Conservation (phyloP, 2,888 invertebrate species). For the Drosophila nr. perissopoda region DNA sequence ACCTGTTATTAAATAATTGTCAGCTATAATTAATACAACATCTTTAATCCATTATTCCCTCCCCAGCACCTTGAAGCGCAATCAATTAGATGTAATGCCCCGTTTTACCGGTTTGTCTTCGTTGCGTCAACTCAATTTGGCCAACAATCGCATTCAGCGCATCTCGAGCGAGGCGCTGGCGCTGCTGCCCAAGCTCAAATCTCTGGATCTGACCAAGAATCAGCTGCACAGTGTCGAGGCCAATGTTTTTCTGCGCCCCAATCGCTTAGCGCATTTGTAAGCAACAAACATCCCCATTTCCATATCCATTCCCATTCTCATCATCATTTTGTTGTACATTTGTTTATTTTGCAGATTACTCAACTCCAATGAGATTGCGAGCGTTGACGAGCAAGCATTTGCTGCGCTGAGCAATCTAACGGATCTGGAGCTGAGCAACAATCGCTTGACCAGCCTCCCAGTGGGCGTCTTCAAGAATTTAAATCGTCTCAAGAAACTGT, state of each 20-base stretch:
- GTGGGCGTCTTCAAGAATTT: slow-evolving; percentile 91
- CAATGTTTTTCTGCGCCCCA: slow-evolving; percentile 85
- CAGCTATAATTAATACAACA: neutral
- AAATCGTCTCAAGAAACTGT: slow-evolving; percentile 89
- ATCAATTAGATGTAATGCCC: slow-evolving; percentile 91
- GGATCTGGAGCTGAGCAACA: slow-evolving; percentile 92
- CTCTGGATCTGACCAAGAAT: slow-evolving; percentile 85
- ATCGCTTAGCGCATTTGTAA: slow-evolving; percentile 79
- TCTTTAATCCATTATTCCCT: neutral
- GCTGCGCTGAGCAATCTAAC: slow-evolving; percentile 89
- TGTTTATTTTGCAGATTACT: slow-evolving; percentile 86
- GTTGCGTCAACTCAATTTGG: slow-evolving; percentile 91
- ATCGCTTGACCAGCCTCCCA: slow-evolving; percentile 89
- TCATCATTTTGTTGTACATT: neutral
- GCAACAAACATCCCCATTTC: slow-evolving; percentile 32
- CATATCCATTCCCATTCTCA: neutral
- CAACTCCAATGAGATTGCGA: slow-evolving; percentile 90
- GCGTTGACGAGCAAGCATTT: slow-evolving; percentile 90
- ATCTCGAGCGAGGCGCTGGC: slow-evolving; percentile 95
- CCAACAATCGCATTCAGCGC: slow-evolving; percentile 91
- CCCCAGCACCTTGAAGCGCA: slow-evolving; percentile 88
- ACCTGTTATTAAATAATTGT: neutral
- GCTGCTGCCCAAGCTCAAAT: slow-evolving; percentile 87
- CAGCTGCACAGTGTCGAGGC: slow-evolving; percentile 83
- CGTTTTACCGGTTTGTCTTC: slow-evolving; percentile 91